Conservation (phyloP, 35 echinoderm and acorn worm species). For the Ophioderma brevispina region DNA sequence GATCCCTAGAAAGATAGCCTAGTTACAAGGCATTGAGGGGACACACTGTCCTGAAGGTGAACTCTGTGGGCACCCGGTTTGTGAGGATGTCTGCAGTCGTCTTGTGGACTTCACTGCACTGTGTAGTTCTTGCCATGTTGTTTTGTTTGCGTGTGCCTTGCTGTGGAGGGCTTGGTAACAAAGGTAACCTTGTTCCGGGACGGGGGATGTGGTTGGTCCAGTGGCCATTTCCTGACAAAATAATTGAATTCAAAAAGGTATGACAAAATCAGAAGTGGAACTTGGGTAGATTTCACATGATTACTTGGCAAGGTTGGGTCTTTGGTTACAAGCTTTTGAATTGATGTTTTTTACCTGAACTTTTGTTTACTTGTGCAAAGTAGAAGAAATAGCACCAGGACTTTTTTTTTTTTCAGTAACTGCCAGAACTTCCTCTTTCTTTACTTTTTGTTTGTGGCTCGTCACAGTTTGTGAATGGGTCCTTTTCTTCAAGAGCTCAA, state of each 20-base stretch:
- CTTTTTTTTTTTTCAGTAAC: no score
- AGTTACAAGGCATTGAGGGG: constrained; percentile 31
- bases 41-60: constrained; percentile 84
- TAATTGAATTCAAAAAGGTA: neutral
- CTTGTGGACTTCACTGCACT: constrained; percentile 82
- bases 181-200: constrained; percentile 18
- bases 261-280: no score
- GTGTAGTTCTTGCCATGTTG: constrained; percentile 85
- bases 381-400: no score
- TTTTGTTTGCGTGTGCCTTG: constrained; percentile 55
- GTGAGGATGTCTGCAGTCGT: constrained; percentile 83
- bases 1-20: constrained; percentile 85
- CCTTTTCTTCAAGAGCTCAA: no score
- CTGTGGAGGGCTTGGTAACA: neutral
- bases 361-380: no score
- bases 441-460: no score
- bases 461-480: no score
- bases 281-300: no score
- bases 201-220: constrained; percentile 64
- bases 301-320: no score
- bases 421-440: no score
- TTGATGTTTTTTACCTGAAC: no score
- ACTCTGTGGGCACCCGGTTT: constrained; percentile 84
- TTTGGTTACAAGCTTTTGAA: no score
- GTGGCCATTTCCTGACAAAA: constrained; percentile 61